Conservation (phyloP, 1,140 invertebrate species). For the Ostrea denselamellosa region DNA sequence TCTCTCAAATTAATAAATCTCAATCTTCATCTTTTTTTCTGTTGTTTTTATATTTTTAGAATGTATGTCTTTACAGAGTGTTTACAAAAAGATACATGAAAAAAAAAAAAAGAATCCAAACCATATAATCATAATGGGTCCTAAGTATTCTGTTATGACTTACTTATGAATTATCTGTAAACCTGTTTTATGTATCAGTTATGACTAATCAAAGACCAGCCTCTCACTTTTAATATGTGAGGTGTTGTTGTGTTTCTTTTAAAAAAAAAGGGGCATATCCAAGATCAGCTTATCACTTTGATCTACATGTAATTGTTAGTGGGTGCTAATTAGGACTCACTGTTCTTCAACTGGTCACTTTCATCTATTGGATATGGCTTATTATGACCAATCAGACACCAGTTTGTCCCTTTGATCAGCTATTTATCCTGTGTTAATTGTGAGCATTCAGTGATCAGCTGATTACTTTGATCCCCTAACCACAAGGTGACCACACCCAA, state of each 20-base stretch:
- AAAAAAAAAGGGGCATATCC: not conserved
- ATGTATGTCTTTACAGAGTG: too few species aligned
- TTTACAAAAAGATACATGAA: too few species aligned
- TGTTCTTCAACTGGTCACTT: not conserved
- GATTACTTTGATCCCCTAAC: not conserved
- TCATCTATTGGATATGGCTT: not conserved
- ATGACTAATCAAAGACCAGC: not conserved
- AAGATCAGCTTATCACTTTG: not conserved
- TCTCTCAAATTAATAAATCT: too few species aligned
- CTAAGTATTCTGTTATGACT: too few species aligned
- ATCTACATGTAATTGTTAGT: not conserved
- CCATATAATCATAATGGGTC: too few species aligned
- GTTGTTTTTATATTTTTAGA: too few species aligned
- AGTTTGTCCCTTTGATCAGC: not conserved
- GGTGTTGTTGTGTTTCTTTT: not conserved
- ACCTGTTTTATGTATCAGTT: too few species aligned
- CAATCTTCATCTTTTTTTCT: too few species aligned
- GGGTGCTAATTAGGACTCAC: too few species aligned
- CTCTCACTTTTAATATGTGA: not conserved
- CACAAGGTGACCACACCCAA: slow-evolving; percentile 1
- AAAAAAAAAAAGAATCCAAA: too few species aligned
- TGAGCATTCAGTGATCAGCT: not conserved
- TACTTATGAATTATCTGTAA: too few species aligned
- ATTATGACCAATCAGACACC: too few species aligned
- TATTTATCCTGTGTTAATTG: not conserved